These are phyloP conservation scores for human DNA, from an alignment of 2,113 vertebrate genomes.

Conservation along the genomic window GRCh38 chr2:66805001-66805500, in stretches of 20 bases:
- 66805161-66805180: constrained; percentile 70
- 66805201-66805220: constrained; percentile 87
- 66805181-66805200: constrained; percentile 84
- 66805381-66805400: constrained; percentile 86
- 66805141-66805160: constrained; percentile 79
- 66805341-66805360: constrained; percentile 58
- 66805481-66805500: constrained; percentile 85
- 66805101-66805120: constrained; percentile 76
- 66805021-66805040: constrained; percentile 50
- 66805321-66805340: constrained; percentile 77
- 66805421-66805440: constrained; percentile 87
- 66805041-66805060: constrained; percentile 57
- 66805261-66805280: constrained; percentile 90
- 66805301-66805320: constrained; percentile 87
- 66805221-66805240: constrained; percentile 83
- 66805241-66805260: constrained; percentile 89
- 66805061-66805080: constrained; percentile 77
- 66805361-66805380: constrained; percentile 87
- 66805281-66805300: constrained; percentile 93
- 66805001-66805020: constrained; percentile 48
- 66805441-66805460: constrained; percentile 83
- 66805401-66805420: constrained; percentile 85
- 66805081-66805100: constrained; percentile 79
- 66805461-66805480: constrained; percentile 82
- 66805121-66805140: constrained; percentile 76